Base-by-base conservation (phyloP, 1,140 invertebrate genomes). In the Leptestheria dahalacensis region DNA sequence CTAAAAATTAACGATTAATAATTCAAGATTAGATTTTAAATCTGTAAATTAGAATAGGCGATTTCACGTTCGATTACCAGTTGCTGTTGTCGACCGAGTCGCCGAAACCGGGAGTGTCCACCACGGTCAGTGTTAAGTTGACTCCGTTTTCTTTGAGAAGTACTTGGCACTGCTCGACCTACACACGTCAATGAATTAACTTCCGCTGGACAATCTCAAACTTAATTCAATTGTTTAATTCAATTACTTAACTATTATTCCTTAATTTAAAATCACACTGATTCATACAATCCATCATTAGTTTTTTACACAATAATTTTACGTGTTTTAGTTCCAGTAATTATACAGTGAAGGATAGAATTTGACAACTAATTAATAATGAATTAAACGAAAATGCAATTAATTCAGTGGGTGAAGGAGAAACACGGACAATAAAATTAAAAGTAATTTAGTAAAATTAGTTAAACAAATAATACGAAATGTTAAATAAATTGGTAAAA, bases 131-230 rank as follows among this genome's bases (percentile, higher is more conserved):
- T 47, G 68, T 71, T 33, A 79, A 67, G 66, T 77, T 77, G 12
- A 81, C 79, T 28, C 74, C 74, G 66, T 90, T 91, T 71, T 91
- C 88, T 66, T 90, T 89, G 25, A 97, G 73, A 61, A 91, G 68
- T n/a, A 94, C 88, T 71, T 89, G 90, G 62, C 85, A 91, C 2
- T 88, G 92, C 74, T 96, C 90, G 6, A 96, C 91, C 62, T 88
- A n/a, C n/a, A n/a, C n/a, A n/a, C n/a, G n/a, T n/a, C n/a, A n/a
- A n/a, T n/a, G n/a, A n/a, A n/a, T n/a, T n/a, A n/a, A n/a, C n/a
- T n/a, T n/a, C n/a, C n/a, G n/a, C n/a, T n/a, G n/a, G n/a, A n/a
- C n/a, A n/a, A n/a, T n/a, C n/a, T n/a, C n/a, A n/a, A n/a, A n/a
- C n/a, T n/a, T n/a, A n/a, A n/a, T n/a, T n/a, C n/a, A n/a, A n/a